phyloP scores from a whole-genome alignment of 2,797 vertebrate genomes.

The Valencia hispanica region DNA sequence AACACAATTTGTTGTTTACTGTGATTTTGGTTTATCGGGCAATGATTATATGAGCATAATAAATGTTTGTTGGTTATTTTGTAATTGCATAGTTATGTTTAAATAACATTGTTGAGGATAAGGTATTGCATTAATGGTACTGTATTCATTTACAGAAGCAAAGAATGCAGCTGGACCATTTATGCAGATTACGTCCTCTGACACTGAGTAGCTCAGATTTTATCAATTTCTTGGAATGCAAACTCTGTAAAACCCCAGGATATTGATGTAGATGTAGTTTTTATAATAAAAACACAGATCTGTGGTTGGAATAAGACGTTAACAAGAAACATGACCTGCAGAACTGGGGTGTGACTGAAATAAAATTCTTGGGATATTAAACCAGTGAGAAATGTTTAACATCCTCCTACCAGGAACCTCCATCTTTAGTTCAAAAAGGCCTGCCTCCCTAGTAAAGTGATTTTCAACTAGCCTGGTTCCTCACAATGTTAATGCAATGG shows the following conservation, averaged over 20 bases:
- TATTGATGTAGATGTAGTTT: not conserved
- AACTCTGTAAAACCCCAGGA: not conserved
- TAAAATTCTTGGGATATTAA: not conserved
- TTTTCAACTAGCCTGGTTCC: not conserved
- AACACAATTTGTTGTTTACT: not conserved
- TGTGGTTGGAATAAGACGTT: not conserved
- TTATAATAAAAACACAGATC: not conserved
- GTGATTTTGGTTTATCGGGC: not conserved
- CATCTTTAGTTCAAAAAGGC: not conserved
- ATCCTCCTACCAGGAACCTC: not conserved
- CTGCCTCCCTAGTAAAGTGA: not conserved
- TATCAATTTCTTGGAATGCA: not conserved
- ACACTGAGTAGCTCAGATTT: not conserved
- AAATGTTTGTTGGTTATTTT: not conserved
- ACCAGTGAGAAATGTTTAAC: not conserved
- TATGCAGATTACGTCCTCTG: not conserved
- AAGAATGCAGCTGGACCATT: not conserved
- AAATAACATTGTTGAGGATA: not conserved
- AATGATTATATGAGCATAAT: not conserved
- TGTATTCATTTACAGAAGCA: not conserved
- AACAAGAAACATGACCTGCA: not conserved
- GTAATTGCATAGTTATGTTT: not conserved
- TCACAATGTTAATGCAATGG: not conserved
- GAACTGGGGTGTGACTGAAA: not conserved
- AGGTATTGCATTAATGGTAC: not conserved